A percentile compares a stretch with the other conserved stretches of the same genome.
phyloP scores from a whole-genome alignment of 2,113 vertebrate genomes.

The Sceloporus undulatus region DNA sequence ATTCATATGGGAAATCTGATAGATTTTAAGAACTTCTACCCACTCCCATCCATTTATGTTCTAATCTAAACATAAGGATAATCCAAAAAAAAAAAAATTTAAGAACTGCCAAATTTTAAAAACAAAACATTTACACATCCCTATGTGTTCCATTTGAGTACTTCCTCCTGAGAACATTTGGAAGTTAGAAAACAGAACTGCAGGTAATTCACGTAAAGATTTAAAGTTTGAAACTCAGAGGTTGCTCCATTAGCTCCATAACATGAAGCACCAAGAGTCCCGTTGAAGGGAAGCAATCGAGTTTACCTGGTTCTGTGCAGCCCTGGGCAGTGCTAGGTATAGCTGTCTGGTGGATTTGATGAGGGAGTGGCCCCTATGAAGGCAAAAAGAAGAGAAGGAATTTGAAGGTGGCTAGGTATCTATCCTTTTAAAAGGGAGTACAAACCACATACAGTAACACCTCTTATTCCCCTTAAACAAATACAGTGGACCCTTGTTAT shows the following conservation, averaged over 20 bases:
- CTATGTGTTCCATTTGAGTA: not conserved
- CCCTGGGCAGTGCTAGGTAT: conserved; percentile 57
- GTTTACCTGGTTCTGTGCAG: conserved; percentile 77
- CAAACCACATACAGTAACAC: not conserved
- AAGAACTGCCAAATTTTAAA: not conserved
- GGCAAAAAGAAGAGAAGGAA: not conserved
- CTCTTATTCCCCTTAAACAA: not conserved
- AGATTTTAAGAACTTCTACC: not conserved
- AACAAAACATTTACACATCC: not conserved
- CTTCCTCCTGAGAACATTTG: not conserved
- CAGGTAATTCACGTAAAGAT: not conserved
- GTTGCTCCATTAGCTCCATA: not conserved
- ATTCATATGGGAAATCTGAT: not conserved
- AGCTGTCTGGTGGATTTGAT: conserved; percentile 75
- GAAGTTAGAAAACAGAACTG: not conserved
- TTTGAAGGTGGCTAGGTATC: not conserved
- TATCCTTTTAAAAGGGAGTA: not conserved
- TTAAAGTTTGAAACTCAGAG: not conserved
- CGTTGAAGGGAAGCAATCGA: not conserved
- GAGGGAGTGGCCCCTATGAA: conserved; percentile 71
- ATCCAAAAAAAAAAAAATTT: not conserved
- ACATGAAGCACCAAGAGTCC: not conserved
- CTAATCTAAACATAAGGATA: not conserved
- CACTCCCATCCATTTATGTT: not conserved
- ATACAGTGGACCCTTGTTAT: too few species aligned